A percentile compares a stretch with the other conserved stretches of the same genome.
phyloP scores from a whole-genome alignment of 37 sponge, comb jelly and placozoan species.

The Eunapius fragilis region DNA sequence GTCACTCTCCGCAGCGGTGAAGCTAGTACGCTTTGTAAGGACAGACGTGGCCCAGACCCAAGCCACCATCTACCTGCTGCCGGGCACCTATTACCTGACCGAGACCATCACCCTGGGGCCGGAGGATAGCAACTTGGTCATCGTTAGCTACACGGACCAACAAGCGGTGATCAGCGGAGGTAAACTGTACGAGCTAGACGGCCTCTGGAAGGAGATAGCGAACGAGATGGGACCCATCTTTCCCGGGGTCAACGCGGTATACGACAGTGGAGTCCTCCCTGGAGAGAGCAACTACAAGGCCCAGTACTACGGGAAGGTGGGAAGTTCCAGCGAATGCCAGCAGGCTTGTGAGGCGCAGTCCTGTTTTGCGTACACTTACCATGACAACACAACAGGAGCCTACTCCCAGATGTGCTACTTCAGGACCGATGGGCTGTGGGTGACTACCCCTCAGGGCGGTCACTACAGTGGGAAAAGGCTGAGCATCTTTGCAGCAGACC shows the following conservation, averaged over 20 bases:
- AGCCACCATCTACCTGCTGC: conserved; percentile 26
- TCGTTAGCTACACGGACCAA: conserved; percentile 28
- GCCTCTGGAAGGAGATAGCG: conserved; percentile 21
- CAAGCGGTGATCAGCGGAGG: conserved; percentile 56
- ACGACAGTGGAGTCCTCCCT: neutral
- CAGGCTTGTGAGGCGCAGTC: conserved; percentile 16
- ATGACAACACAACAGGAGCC: conserved; percentile 6
- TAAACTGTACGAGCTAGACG: conserved; percentile 23
- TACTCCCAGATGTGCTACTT: conserved; percentile 39
- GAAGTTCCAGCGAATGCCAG: conserved; percentile 1
- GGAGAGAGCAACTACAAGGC: neutral
- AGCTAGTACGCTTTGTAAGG: neutral
- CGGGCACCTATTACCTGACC: conserved; percentile 27
- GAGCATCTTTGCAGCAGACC: conserved; percentile 25
- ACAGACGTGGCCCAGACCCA: neutral
- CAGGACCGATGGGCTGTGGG: conserved; percentile 26
- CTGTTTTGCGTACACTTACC: conserved; percentile 34
- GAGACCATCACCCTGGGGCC: conserved; percentile 9
- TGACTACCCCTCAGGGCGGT: neutral
- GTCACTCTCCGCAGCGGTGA: conserved; percentile 16
- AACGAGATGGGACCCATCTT: conserved; percentile 23
- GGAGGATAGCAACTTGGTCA: conserved; percentile 34
- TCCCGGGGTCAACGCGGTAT: neutral
- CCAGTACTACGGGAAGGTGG: neutral
- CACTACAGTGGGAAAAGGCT: conserved; percentile 35